phyloP scores from a whole-genome alignment of 2,113 vertebrate genomes.

The Brachionichthys hirsutus region DNA sequence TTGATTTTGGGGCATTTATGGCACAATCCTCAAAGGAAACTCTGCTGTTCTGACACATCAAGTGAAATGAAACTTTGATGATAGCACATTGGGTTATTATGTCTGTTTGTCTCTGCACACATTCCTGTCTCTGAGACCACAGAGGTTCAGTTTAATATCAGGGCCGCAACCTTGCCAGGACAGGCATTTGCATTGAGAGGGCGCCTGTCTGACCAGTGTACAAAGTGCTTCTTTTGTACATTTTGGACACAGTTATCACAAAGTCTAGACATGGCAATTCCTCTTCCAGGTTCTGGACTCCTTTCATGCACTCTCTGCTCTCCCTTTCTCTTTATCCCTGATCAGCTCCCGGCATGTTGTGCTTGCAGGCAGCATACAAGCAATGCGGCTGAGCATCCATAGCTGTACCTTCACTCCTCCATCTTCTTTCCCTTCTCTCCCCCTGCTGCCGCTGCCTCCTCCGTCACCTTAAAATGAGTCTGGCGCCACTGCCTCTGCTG shows the following conservation, averaged over 20 bases:
- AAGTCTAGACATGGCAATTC: slow-evolving; percentile 57
- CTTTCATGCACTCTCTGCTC: slow-evolving; percentile 14
- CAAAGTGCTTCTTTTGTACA: slow-evolving; percentile 35
- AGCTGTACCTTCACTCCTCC: slow-evolving; percentile 9
- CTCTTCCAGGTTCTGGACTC: slow-evolving; percentile 20
- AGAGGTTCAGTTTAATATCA: slow-evolving; percentile 37
- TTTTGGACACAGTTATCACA: slow-evolving; percentile 46
- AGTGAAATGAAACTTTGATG: slow-evolving; percentile 7
- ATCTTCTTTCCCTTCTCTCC: slow-evolving; percentile 4
- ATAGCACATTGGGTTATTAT: slow-evolving; percentile 14
- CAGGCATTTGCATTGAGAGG: slow-evolving; percentile 28
- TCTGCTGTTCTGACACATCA: slow-evolving; percentile 7
- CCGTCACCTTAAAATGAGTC: slow-evolving; percentile 49
- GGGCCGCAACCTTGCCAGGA: slow-evolving; percentile 57
- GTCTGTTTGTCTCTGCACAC: slow-evolving; percentile 26
- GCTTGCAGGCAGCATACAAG: slow-evolving; percentile 31
- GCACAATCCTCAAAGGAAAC: not conserved
- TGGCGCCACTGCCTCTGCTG: slow-evolving; percentile 54
- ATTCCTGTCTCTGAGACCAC: slow-evolving; percentile 22
- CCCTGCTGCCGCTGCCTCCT: slow-evolving; percentile 11
- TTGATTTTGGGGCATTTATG: too few relatives aligned
- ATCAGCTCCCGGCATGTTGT: slow-evolving; percentile 37
- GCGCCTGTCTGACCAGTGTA: slow-evolving; percentile 15
- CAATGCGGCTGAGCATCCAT: slow-evolving; percentile 34
- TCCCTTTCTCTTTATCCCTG: slow-evolving; percentile 11